Evolutionary conservation across 2,113 vertebrate genomes (phyloP), one percentile per base, ranked within the genome.

Genomic region (Bos javanicus): DNA sequence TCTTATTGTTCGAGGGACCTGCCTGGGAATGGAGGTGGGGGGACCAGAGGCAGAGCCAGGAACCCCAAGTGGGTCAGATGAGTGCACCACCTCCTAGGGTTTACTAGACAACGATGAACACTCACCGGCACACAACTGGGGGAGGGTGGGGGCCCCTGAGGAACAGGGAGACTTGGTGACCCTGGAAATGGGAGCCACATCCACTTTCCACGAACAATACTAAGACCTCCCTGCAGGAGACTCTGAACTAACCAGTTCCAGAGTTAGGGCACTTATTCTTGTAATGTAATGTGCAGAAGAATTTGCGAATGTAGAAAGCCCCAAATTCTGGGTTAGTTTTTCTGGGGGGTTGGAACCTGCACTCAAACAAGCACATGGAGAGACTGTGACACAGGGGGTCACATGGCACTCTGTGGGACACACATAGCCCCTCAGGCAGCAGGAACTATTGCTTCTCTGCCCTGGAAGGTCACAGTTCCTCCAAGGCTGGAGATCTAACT

Each of bases 371-470:
- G 48, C 30, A 36, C 11, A 13, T 9, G 46, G 54, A 76, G 64
- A 86, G 54, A 57, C 5, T n/a, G 5, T 19, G 54, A 54, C 1
- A 36, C 21, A 6, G 8, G 12, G 36, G 30, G 30, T 71, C 62
- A 13, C 0, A 1, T 14, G 36, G 26, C 56, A 43, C 11, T 1
- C 3, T 2, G 6, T 6, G 13, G 25, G 78, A 46, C 48, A 36
- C 23, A 36, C 5, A 28, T 1, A 25, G 30, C 13, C 28, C 12
- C 57, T 4, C 8, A 28, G 67, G 30, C 15, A 3, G 13, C 7
- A 46, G 43, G 5, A 30, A 1, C 16, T 23, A 5, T 10, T 0
- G 5, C 1, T 1, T 0, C 33, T 33, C 54, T 56, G 36, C 13
- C 52, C 88, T 23, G 57, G 62, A 74, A 48, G 46, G 50, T 26